phyloP scores from a whole-genome alignment of 2,797 vertebrate species.

The Helarctos malayanus region DNA sequence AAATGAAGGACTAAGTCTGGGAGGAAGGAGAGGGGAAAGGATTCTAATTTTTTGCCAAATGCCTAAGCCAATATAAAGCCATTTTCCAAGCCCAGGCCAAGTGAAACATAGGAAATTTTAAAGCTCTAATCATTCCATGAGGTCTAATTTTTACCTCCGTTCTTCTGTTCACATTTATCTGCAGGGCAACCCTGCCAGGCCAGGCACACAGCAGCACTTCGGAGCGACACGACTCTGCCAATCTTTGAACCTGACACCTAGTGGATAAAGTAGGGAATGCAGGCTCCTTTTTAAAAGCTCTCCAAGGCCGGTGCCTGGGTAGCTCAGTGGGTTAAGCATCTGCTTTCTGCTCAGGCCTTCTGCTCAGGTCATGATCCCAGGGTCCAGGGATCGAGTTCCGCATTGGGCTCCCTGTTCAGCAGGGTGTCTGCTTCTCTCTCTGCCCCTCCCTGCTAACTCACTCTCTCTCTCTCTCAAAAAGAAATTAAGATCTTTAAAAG shows the following conservation, averaged over 20 bases:
- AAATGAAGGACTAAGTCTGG: not conserved
- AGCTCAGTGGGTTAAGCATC: too few species aligned
- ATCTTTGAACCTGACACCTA: not conserved
- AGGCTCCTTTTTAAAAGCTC: not conserved
- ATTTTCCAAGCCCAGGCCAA: slow-evolving; percentile 40
- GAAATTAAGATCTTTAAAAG: not conserved
- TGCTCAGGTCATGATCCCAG: too few species aligned
- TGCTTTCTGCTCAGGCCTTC: too few species aligned
- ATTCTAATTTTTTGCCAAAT: not conserved
- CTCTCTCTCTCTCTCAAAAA: too few species aligned
- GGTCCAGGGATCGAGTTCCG: too few species aligned
- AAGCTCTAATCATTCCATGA: not conserved
- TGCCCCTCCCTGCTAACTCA: too few species aligned
- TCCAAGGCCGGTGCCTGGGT: too few species aligned
- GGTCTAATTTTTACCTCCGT: not conserved
- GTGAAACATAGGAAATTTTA: not conserved
- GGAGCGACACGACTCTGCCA: not conserved
- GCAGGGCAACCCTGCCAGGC: not conserved
- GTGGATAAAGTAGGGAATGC: not conserved
- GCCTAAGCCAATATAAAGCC: not conserved
- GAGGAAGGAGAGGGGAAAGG: not conserved
- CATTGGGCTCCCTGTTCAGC: too few species aligned
- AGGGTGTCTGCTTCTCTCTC: too few species aligned
- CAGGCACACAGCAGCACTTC: not conserved
- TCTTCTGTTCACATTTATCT: not conserved